Conservation (phyloP, 2,113 vertebrate species). For the Mustelus asterias region DNA sequence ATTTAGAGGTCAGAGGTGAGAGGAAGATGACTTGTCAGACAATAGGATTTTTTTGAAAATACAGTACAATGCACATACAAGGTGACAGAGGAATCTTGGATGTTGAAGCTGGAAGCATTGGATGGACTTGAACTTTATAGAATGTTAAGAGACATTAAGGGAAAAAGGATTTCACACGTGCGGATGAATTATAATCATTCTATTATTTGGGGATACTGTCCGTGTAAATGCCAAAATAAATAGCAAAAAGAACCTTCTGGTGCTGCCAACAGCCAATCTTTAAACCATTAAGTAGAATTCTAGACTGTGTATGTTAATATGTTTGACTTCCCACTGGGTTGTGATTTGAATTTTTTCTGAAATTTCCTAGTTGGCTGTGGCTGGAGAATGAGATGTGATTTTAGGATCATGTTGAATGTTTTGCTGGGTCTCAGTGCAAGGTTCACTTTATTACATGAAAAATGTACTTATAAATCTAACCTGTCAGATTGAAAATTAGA, state of each 20-base stretch:
- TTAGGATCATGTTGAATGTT: constrained; percentile 15
- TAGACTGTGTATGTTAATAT: not conserved
- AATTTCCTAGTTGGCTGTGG: constrained; percentile 23
- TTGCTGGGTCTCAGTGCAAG: constrained; percentile 3
- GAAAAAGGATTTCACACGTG: constrained; percentile 1
- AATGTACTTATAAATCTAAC: constrained; percentile 23
- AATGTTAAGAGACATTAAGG: not conserved
- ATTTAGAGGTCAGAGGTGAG: not conserved
- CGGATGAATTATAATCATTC: not conserved
- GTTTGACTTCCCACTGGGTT: constrained; percentile 29
- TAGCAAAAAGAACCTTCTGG: not conserved
- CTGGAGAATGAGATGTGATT: constrained; percentile 26
- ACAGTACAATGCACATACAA: not conserved
- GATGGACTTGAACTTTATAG: not conserved
- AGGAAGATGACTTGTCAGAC: not conserved
- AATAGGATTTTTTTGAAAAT: not conserved
- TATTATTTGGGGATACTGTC: not conserved
- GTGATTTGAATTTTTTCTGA: constrained; percentile 24
- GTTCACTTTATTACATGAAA: constrained; percentile 18
- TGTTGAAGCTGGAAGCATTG: not conserved
- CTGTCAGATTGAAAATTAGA: constrained; percentile 23
- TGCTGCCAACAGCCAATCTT: constrained; percentile 26
- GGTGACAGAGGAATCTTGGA: not conserved
- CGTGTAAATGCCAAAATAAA: constrained; percentile 11
- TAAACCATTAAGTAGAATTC: constrained; percentile 25